Percentiles rank a stretch among this genome's conserved stretches.
Evolutionary conservation across 2,888 invertebrate genomes (phyloP).

Genomic region (Drosophila mettleri): DNA sequence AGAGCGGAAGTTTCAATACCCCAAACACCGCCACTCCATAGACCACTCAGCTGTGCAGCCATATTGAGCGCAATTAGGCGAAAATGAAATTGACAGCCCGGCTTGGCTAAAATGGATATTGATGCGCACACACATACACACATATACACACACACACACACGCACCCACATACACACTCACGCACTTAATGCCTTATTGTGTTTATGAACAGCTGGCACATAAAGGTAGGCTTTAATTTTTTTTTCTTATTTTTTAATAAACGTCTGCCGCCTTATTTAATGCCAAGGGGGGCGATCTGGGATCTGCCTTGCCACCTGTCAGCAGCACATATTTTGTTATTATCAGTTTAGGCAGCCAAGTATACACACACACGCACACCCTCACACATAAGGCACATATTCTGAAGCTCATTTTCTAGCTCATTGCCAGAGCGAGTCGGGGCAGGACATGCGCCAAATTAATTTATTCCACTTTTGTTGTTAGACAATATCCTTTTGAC

Average conservation of each 20-base stretch:
- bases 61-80: constrained; percentile 67
- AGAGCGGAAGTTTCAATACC: constrained; percentile 20
- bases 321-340: constrained; percentile 77
- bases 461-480: constrained; percentile 82
- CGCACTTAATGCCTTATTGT: constrained; percentile 25
- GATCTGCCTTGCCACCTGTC: constrained; percentile 69
- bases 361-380: constrained; percentile 29
- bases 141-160: constrained; percentile 8
- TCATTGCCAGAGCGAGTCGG: constrained; percentile 68
- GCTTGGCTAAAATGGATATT: constrained; percentile 66
- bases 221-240: constrained; percentile 65
- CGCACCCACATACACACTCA: background rate
- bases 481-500: constrained; percentile 77
- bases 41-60: background rate
- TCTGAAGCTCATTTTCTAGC: constrained; percentile 79
- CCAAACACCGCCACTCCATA: background rate
- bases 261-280: constrained; percentile 68
- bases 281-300: constrained; percentile 37
- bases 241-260: constrained; percentile 67
- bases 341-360: constrained; percentile 60
- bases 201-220: constrained; percentile 45
- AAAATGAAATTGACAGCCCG: constrained; percentile 69
- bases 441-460: constrained; percentile 78
- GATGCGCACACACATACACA: constrained; percentile 44
- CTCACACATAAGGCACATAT: constrained; percentile 36